Base-by-base conservation (phyloP, 1,140 invertebrate genomes). In the Nasonia giraulti region DNA sequence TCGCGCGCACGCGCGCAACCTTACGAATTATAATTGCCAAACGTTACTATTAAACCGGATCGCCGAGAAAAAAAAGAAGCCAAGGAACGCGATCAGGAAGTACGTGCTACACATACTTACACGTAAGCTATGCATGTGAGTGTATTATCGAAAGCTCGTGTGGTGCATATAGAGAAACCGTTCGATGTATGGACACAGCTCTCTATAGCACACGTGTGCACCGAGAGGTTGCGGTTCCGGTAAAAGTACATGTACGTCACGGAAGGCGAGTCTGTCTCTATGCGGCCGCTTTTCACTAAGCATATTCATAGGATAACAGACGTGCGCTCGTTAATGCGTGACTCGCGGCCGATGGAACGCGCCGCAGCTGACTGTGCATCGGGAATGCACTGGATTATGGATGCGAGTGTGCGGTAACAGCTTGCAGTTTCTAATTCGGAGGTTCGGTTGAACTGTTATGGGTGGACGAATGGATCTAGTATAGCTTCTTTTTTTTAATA, bases 81-180 rank as follows among this genome's bases (percentile, higher is more conserved):
- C 47, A 55, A 71, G 62, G 87, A 84, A 82, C 86, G 86, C 84
- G 88, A 87, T 86, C 86, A 88, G 88, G 88, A 90, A 89, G 87
- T 66, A 55, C 2, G 74, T 84, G 75, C 84, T 84, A 14, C 23
- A 66, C 71, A 82, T 37, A 6, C 33, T 27, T 33, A 14, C 7
- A 40, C 14, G 50, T 55, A 75, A 44, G 6, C 17, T 75, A 14
- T 75, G 20, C 7, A 31, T 40, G 44, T 75, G 20, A 6, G 3
- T 62, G 27, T 23, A 40, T 23, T 75, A 69, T 84, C 33, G 77
- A 62, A 84, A 55, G 82, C 69, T 77, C 55, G 0, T 14, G 7
- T 8, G 47, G 11, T 17, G 47, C 12, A 37, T 6, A 37, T 5
- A 50, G 47, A 17, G 47, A 50, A 33, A 81, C 17, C 23, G 1